Evolutionary conservation across 2,113 vertebrate genomes (phyloP).

Genomic region (Phasianus colchicus): DNA sequence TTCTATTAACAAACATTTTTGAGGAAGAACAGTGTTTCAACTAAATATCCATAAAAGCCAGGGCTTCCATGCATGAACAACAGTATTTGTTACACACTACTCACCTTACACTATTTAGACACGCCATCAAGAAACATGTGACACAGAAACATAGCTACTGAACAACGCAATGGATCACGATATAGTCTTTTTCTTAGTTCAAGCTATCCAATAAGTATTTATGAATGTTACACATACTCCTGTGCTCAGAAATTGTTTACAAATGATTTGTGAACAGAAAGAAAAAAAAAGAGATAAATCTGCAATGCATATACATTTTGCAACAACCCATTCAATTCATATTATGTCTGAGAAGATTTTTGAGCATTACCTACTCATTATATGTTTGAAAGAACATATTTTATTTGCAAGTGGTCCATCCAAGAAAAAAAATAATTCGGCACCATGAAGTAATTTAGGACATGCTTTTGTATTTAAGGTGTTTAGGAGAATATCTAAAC

Average conservation of each 20-base stretch:
- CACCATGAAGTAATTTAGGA: conserved; percentile 29
- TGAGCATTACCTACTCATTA: conserved; percentile 9
- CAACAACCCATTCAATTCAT: conserved; percentile 19
- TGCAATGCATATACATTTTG: not conserved
- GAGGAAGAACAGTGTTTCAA: not conserved
- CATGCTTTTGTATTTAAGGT: conserved; percentile 27
- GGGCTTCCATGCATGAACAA: not conserved
- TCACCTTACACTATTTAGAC: not conserved
- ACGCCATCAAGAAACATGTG: rapidly evolving
- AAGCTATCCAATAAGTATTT: not conserved
- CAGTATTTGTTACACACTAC: not conserved
- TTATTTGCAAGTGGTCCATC: conserved; percentile 5
- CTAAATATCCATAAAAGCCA: not conserved
- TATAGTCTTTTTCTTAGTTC: not conserved
- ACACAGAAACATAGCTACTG: not conserved
- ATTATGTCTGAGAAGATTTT: conserved; percentile 15
- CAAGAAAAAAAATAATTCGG: conserved; percentile 37
- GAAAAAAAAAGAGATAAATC: not conserved
- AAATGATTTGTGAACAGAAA: not conserved
- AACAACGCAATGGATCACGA: not conserved
- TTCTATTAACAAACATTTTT: not conserved
- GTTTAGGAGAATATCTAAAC: conserved; percentile 35
- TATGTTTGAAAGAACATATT: not conserved
- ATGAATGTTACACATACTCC: not conserved
- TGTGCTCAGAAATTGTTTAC: not conserved